phyloP scores from a whole-genome alignment of 2,113 vertebrate genomes.

The Notiomystis cincta region DNA sequence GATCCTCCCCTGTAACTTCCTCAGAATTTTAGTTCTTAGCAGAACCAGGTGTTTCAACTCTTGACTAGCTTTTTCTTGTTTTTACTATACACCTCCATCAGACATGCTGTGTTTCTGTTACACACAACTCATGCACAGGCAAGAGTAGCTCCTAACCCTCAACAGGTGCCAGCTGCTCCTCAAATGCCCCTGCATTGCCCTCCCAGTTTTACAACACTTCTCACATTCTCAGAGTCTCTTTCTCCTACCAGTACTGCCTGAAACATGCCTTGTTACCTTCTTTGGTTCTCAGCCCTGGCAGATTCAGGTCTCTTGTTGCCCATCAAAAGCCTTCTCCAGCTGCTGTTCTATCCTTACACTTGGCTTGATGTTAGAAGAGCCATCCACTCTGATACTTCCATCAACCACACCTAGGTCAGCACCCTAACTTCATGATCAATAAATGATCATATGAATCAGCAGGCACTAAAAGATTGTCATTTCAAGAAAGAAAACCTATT shows the following conservation, averaged over 20 bases:
- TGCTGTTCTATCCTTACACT: neutral
- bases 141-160: neutral
- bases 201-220: neutral
- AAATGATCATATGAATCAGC: conserved; percentile 15
- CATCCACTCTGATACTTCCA: neutral
- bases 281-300: neutral
- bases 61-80: neutral
- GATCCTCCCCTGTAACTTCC: neutral
- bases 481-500: neutral
- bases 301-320: neutral
- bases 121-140: neutral
- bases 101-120: neutral
- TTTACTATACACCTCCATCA: neutral
- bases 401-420: neutral
- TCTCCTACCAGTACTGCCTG: neutral
- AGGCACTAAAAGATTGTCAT: neutral
- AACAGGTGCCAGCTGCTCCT: neutral
- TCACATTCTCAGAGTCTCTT: neutral
- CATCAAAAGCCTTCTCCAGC: neutral
- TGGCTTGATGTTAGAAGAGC: neutral
- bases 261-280: neutral
- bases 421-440: neutral
- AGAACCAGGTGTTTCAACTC: neutral
- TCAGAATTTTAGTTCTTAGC: neutral
- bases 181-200: neutral